Percentiles rank a stretch among this genome's conserved stretches.
phyloP scores from a whole-genome alignment of 2,797 vertebrate genomes.

The Darevskia mixta region DNA sequence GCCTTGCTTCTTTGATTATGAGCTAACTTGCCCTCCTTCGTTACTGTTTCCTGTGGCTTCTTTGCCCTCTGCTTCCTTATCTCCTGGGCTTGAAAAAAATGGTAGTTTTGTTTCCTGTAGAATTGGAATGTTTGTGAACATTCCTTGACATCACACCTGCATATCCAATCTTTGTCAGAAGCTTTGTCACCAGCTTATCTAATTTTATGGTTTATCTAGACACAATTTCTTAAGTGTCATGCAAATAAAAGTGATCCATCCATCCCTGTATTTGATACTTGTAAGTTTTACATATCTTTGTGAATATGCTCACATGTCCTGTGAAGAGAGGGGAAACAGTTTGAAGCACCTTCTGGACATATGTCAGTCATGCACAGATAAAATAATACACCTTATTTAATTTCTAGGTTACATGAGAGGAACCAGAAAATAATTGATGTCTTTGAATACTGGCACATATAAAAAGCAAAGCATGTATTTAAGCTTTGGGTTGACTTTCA shows the following conservation, averaged over 20 bases:
- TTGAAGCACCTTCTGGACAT: not conserved
- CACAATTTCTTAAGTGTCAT: not conserved
- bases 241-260: not conserved
- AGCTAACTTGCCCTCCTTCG: not conserved
- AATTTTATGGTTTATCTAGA: not conserved
- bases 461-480: constrained; percentile 46
- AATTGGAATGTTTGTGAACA: not conserved
- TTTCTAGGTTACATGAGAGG: not conserved
- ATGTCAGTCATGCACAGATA: not conserved
- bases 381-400: not conserved
- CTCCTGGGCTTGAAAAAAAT: not conserved
- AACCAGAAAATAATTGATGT: not conserved
- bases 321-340: not conserved
- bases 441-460: constrained; percentile 18
- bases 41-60: not conserved
- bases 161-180: not conserved
- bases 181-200: not conserved
- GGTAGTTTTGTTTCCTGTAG: not conserved
- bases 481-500: constrained; percentile 56
- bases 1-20: not conserved
- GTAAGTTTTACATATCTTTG: not conserved
- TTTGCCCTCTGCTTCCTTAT: not conserved
- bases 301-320: not conserved
- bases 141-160: not conserved
- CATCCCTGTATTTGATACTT: not conserved